A percentile compares a stretch with the other conserved stretches of the same genome.
phyloP scores from a whole-genome alignment of 2,888 invertebrate genomes.

The Laothoe populi region DNA sequence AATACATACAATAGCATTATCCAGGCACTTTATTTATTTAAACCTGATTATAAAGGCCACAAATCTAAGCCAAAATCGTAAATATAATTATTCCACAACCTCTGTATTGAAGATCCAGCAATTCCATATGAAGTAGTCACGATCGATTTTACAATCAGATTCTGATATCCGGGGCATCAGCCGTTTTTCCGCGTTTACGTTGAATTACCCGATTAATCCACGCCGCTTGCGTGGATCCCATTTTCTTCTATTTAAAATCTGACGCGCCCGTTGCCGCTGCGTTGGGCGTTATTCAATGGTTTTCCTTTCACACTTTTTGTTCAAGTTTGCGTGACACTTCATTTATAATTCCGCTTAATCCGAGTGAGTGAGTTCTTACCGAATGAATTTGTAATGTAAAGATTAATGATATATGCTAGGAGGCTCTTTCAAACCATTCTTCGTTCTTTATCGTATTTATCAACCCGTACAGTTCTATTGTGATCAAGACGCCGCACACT shows the following conservation, averaged over 20 bases:
- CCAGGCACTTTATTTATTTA: too few relatives aligned
- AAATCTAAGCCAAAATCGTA: too few relatives aligned
- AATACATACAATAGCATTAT: too few relatives aligned
- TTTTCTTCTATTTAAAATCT: constrained; percentile 71
- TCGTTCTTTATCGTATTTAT: constrained; percentile 64
- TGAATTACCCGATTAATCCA: constrained; percentile 62
- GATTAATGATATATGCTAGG: constrained; percentile 75
- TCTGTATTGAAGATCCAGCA: too few relatives aligned
- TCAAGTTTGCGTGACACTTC: constrained; percentile 75
- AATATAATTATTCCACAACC: too few relatives aligned
- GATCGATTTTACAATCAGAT: constrained; percentile 50
- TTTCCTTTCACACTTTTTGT: constrained; percentile 77
- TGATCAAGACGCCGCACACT: constrained; percentile 31
- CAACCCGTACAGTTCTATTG: constrained; percentile 53
- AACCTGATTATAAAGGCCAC: too few relatives aligned
- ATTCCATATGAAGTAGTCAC: constrained; percentile 10
- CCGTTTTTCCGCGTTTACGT: constrained; percentile 49
- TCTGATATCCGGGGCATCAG: constrained; percentile 36
- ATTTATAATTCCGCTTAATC: constrained; percentile 83
- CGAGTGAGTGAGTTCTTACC: constrained; percentile 81
- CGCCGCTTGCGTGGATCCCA: constrained; percentile 52
- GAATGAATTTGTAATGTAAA: constrained; percentile 83
- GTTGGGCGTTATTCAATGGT: constrained; percentile 59
- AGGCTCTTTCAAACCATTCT: constrained; percentile 62
- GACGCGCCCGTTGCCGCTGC: constrained; percentile 54